A percentile compares a stretch with the other conserved stretches of the same genome.
Conservation (phyloP, 2,797 vertebrate species). For the Pipistrellus nathusii region DNA sequence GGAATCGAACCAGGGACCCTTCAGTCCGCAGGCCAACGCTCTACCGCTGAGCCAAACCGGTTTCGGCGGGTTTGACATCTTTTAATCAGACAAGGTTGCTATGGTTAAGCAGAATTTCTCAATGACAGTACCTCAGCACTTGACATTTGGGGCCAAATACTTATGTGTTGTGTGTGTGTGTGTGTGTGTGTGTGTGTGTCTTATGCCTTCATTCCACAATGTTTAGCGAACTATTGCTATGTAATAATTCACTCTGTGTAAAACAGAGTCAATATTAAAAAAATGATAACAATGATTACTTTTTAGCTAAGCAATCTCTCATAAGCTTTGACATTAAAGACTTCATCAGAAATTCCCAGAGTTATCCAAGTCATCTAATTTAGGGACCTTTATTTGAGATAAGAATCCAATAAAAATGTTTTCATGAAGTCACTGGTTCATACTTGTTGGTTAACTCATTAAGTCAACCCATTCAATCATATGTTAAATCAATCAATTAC, state of each 20-base stretch:
- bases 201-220: not conserved
- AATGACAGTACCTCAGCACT: not conserved
- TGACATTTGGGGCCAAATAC: not conserved
- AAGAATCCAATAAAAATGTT: not conserved
- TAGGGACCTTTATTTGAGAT: not conserved
- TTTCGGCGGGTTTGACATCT: not conserved
- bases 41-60: no score
- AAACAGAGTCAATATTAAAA: not conserved
- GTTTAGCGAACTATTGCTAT: not conserved
- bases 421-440: not conserved
- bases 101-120: slow-evolving; percentile 1
- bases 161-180: not conserved
- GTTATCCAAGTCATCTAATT: not conserved
- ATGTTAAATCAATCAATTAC: not conserved
- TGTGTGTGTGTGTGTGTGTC: not conserved
- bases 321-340: not conserved
- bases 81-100: not conserved
- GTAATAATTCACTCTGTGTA: not conserved
- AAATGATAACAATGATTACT: not conserved
- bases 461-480: not conserved
- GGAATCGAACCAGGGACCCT: no score
- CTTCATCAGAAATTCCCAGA: not conserved
- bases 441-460: not conserved
- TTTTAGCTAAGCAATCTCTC: not conserved
- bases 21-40: no score